Evolutionary conservation across 2,113 vertebrate genomes (phyloP).

Genomic region (Muntiacus reevesi): DNA sequence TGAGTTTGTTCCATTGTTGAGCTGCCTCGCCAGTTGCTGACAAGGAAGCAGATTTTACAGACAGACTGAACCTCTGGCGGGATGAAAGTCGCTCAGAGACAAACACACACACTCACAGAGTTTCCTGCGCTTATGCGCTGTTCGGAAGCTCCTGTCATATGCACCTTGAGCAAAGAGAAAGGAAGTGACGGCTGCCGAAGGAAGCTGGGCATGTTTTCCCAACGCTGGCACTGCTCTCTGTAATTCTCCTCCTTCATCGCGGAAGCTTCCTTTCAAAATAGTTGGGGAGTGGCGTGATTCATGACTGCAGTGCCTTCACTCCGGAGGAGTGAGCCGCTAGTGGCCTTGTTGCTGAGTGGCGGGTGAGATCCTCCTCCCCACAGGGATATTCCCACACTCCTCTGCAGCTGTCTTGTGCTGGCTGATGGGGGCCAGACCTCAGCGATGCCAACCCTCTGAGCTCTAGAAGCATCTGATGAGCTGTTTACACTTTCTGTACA

Average conservation of each 20-base stretch:
- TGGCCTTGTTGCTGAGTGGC: background rate
- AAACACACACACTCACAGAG: background rate
- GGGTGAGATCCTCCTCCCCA: background rate
- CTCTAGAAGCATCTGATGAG: background rate
- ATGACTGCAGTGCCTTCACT: background rate
- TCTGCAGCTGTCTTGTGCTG: background rate
- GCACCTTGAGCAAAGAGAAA: background rate
- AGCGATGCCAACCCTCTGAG: background rate
- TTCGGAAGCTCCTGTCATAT: slow-evolving; percentile 49
- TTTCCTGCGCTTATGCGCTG: background rate
- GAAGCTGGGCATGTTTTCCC: slow-evolving; percentile 1
- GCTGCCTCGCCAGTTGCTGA: background rate
- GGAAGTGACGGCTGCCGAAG: background rate
- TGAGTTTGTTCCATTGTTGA: background rate
- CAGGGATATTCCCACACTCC: background rate
- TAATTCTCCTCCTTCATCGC: slow-evolving; percentile 53
- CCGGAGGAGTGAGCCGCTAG: background rate
- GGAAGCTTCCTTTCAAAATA: slow-evolving; percentile 65
- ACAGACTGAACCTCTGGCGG: slow-evolving; percentile 36
- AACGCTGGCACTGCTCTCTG: slow-evolving; percentile 27
- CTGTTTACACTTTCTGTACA: slow-evolving; percentile 5
- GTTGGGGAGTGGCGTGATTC: slow-evolving; percentile 57
- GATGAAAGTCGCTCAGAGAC: slow-evolving; percentile 11
- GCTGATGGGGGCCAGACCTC: background rate
- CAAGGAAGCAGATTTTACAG: slow-evolving; percentile 2